These are phyloP conservation scores for Martes martes DNA, from an alignment of 2,113 vertebrate genomes.

Conservation along the genomic window DNA sequence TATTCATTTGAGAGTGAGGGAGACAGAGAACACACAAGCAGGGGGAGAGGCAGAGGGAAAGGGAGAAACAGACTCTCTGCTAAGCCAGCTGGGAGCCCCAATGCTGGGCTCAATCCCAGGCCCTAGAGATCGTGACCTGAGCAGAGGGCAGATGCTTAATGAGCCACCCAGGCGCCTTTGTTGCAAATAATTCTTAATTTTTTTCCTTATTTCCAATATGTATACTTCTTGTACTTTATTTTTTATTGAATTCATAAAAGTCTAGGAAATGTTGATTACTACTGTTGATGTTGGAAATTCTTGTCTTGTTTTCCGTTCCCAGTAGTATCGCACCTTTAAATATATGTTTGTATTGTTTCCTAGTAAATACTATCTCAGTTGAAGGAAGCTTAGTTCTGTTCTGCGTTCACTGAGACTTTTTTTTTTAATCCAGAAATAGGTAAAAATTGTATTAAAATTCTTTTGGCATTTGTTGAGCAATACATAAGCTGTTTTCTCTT, in stretches of 20 bases:
- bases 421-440: background rate
- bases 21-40: too few species aligned
- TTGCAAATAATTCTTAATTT: background rate
- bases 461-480: background rate
- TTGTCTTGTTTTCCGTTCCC: background rate
- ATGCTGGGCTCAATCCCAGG: too few species aligned
- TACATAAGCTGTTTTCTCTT: constrained; percentile 11
- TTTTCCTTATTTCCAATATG: background rate
- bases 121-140: too few species aligned
- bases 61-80: too few species aligned
- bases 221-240: background rate
- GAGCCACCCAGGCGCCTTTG: too few species aligned
- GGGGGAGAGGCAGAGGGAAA: too few species aligned
- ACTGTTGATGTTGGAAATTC: background rate
- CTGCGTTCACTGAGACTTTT: background rate
- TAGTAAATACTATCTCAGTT: background rate
- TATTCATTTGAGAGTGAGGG: too few species aligned
- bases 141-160: too few species aligned
- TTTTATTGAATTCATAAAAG: background rate
- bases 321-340: background rate
- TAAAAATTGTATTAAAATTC: background rate
- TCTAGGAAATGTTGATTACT: background rate
- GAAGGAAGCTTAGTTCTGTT: background rate
- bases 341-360: background rate
- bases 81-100: too few species aligned